Conservation (phyloP, 2,113 vertebrate species). For the Scortum barcoo region DNA sequence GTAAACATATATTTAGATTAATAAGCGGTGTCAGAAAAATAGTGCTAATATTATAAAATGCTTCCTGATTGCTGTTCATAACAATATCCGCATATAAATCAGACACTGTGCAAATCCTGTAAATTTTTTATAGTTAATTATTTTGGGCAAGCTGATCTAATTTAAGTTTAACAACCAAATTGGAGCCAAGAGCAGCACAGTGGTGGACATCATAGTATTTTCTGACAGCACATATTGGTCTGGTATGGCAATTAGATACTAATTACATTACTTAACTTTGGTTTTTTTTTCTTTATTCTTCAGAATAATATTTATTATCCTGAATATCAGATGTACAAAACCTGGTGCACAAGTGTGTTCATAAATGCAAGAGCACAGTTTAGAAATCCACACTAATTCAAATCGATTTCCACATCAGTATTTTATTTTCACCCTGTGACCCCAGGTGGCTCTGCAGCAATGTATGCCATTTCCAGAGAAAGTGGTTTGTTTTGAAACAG, state of each 20-base stretch:
- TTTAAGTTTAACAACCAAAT: not conserved
- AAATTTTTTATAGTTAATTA: not conserved
- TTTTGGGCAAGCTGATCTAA: not conserved
- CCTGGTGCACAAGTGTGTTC: no score
- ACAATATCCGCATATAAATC: not conserved
- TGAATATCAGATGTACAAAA: no score
- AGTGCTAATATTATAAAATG: not conserved
- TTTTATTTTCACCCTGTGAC: not conserved
- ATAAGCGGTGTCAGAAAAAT: not conserved
- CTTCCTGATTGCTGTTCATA: not conserved
- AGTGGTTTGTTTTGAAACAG: not conserved
- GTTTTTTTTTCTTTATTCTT: no score
- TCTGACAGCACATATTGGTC: not conserved
- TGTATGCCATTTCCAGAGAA: not conserved
- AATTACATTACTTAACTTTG: not conserved
- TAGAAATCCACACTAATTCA: not conserved
- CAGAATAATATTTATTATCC: not conserved
- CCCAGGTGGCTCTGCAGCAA: not conserved
- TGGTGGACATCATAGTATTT: not conserved
- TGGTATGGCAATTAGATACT: not conserved
- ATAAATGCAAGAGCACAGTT: not conserved
- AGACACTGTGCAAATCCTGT: not conserved
- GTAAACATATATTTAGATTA: no score
- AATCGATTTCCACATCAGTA: not conserved
- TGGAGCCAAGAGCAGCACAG: not conserved